phyloP scores from a whole-genome alignment of 2,113 vertebrate genomes.

The Ageneiosus marmoratus region DNA sequence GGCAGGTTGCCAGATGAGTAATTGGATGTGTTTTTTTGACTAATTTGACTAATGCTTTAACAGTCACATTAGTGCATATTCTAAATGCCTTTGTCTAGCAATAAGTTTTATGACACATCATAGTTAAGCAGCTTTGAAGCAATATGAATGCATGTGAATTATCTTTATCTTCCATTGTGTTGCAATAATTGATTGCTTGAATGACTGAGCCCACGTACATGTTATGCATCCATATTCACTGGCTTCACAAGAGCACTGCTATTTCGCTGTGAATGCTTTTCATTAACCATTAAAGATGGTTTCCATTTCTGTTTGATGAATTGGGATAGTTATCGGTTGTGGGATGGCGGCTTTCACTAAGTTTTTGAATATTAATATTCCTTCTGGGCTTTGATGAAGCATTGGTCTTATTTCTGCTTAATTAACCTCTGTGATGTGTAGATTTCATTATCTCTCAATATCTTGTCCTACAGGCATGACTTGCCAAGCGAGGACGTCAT shows the following conservation, averaged over 20 bases:
- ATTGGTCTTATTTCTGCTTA: conserved; percentile 11
- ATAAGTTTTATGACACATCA: background rate
- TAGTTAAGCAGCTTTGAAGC: background rate
- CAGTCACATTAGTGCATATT: conserved; percentile 10
- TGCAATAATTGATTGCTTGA: conserved; percentile 21
- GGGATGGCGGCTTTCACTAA: background rate
- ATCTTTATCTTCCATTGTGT: background rate
- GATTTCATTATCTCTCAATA: conserved; percentile 14
- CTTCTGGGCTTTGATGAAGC: background rate
- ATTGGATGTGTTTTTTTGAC: conserved; percentile 13
- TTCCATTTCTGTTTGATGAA: conserved; percentile 13
- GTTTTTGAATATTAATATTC: conserved; percentile 13
- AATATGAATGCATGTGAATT: background rate
- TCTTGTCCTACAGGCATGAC: conserved; percentile 85
- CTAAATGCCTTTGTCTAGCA: conserved; percentile 1
- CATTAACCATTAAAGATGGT: background rate
- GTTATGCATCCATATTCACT: conserved; percentile 27
- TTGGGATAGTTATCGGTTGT: conserved; percentile 6
- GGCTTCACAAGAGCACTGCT: conserved; percentile 8
- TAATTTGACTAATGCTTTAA: background rate
- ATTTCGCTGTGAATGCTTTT: conserved; percentile 28
- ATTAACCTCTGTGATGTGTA: conserved; percentile 17
- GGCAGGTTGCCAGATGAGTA: conserved; percentile 23
- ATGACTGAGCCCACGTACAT: conserved; percentile 5
- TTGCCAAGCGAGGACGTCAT: conserved; percentile 96